Evolutionary conservation across 1,140 invertebrate species (phyloP).

Genomic region (Lasioglossum baleicum): DNA sequence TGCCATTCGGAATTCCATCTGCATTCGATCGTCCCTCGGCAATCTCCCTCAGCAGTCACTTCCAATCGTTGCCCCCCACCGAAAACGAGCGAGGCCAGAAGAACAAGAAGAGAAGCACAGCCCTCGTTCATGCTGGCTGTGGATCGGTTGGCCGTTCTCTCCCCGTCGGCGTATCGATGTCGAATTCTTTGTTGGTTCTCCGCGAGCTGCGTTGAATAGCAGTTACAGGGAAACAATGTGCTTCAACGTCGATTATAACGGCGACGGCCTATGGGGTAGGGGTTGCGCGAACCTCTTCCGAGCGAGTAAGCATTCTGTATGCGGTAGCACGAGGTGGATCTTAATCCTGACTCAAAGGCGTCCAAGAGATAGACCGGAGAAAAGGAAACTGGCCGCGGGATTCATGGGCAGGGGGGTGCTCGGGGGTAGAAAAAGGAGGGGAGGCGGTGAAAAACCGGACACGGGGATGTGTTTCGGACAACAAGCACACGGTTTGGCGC

Average conservation of each 20-base stretch:
- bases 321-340: slow-evolving; percentile 50
- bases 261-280: background rate
- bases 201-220: slow-evolving; percentile 21
- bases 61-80: background rate
- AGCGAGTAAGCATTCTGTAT: slow-evolving; percentile 50
- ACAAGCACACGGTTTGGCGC: slow-evolving; percentile 66
- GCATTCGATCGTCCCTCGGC: background rate
- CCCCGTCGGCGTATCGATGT: background rate
- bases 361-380: background rate
- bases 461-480: slow-evolving; percentile 60
- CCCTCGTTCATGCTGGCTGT: background rate
- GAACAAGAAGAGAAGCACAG: background rate
- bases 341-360: slow-evolving; percentile 47
- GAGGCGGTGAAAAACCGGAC: slow-evolving; percentile 52
- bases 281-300: slow-evolving; percentile 46
- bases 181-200: background rate
- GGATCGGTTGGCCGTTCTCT: slow-evolving; percentile 2
- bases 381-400: slow-evolving; percentile 13
- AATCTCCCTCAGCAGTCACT: background rate
- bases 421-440: background rate
- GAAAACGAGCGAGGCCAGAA: too few species aligned
- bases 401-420: background rate
- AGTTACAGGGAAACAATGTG: slow-evolving; percentile 30
- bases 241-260: background rate
- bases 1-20: background rate